phyloP scores from a whole-genome alignment of 2,888 invertebrate genomes.

The Hydrotaea diabolus region DNA sequence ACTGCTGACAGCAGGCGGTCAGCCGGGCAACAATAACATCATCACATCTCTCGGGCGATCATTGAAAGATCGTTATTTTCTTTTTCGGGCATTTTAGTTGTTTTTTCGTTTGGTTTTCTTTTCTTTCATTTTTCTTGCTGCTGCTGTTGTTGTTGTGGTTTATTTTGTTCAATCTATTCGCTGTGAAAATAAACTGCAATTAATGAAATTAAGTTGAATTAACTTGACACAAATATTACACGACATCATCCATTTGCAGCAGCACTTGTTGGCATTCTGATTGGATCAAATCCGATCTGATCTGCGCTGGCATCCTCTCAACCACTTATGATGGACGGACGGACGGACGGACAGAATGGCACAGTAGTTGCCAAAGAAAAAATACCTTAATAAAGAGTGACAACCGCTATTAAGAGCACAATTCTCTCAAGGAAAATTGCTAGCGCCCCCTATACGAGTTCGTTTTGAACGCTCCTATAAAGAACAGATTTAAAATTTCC shows the following conservation, averaged over 20 bases:
- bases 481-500: no score
- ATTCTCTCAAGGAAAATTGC: no score
- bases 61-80: conserved; percentile 9
- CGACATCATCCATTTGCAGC: conserved; percentile 46
- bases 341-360: not conserved
- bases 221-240: conserved; percentile 67
- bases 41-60: not conserved
- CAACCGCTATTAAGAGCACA: no score
- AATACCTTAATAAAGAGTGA: no score
- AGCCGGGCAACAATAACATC: not conserved
- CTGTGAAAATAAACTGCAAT: conserved; percentile 46
- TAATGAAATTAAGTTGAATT: conserved; percentile 62
- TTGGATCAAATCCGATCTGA: not conserved
- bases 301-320: not conserved
- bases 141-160: conserved; percentile 1
- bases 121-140: not conserved
- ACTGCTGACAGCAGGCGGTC: not conserved
- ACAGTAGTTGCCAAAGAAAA: not conserved
- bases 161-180: conserved; percentile 17
- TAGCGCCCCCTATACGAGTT: no score
- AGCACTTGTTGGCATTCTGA: not conserved
- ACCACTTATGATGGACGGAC: not conserved
- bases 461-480: no score
- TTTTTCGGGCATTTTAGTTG: not conserved
- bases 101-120: conserved; percentile 17